Base-by-base conservation (phyloP, 2,113 vertebrate species). In the Dicerorhinus sumatrensis region DNA sequence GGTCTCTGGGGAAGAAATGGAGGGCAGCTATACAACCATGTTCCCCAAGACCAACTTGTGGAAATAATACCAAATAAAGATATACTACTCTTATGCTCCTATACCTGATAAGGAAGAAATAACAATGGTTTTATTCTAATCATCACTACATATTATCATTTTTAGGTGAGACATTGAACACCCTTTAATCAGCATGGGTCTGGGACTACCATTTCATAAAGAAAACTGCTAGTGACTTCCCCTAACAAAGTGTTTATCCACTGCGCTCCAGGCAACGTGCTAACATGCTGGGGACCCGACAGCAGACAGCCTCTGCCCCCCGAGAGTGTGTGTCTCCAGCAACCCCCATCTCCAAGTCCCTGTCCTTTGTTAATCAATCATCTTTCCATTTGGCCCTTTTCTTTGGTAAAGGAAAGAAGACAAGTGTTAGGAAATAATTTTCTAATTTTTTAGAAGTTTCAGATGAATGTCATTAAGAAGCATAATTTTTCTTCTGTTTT, bases 211-310 rank as follows among this genome's bases (percentile, higher is more conserved):
- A 3, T 88, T 58, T 46, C 76, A 31, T 72, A 63, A 93, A 87
- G 63, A 89, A 87, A 87, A 36, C 56, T 56, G 13, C 5, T 20
- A 25, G 18, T 25, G 65, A 21, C 76, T 65, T 48, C 31, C 14
- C n/a, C 29, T 23, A 13, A 7, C 4, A 18, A 63, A 33, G 4
- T 16, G 14, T n/a, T 42, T n/a, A 4, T 27, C 25, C n/a, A 11
- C 16, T 10, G 8, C 0, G 0, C 13, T 46, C 36, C 11, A 31
- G 73, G 4, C 3, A 0, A 0, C 3, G 11, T 16, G 36, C 36
- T 36, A 10, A 29, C 2, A 5, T 33, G 11, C 29, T 13, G 7
- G 7, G 18, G 16, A 23, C 5, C 7, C 1, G 2, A 6, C 0
- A 18, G 10, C 51, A 63, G 10, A 27, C 1, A 33, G n/a, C 3